A percentile compares a stretch with the other conserved stretches of the same genome.
Evolutionary conservation across 2,888 invertebrate genomes (phyloP).

Genomic region (Pristionchus fissidentatus): DNA sequence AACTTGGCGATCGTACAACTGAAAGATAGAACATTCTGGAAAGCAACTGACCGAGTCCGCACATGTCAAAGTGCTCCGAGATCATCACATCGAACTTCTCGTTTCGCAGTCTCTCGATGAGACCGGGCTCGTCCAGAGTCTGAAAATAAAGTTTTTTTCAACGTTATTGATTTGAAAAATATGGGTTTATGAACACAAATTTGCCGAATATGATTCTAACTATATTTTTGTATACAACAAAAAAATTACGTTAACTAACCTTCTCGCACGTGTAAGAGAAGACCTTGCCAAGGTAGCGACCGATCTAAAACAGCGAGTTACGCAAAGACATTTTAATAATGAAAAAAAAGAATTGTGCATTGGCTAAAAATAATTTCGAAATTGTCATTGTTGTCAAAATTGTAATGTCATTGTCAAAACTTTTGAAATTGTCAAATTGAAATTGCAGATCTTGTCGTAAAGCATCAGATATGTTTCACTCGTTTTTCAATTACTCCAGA

Average conservation of each 20-base stretch:
- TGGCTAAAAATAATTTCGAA: too few relatives aligned
- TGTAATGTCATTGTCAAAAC: too few relatives aligned
- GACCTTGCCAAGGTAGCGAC: constrained; percentile 1
- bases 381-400: too few relatives aligned
- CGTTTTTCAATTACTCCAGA: too few relatives aligned
- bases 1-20: not conserved
- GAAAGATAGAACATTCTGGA: not conserved
- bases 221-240: too few relatives aligned
- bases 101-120: not conserved
- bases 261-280: constrained; percentile 15
- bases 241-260: not conserved
- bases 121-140: constrained; percentile 14
- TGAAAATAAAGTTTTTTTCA: not conserved
- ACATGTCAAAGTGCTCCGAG: constrained; percentile 33
- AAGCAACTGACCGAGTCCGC: constrained; percentile 5
- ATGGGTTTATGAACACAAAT: too few relatives aligned
- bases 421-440: too few relatives aligned
- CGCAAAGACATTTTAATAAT: not conserved
- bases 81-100: constrained; percentile 38
- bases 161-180: not conserved
- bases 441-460: too few relatives aligned
- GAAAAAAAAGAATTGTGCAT: not conserved
- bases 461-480: too few relatives aligned
- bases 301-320: not conserved
- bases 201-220: too few relatives aligned